A percentile compares a stretch with the other conserved stretches of the same genome.
Evolutionary conservation across 2,888 invertebrate genomes (phyloP).

Genomic region (Ormyrus labotus): DNA sequence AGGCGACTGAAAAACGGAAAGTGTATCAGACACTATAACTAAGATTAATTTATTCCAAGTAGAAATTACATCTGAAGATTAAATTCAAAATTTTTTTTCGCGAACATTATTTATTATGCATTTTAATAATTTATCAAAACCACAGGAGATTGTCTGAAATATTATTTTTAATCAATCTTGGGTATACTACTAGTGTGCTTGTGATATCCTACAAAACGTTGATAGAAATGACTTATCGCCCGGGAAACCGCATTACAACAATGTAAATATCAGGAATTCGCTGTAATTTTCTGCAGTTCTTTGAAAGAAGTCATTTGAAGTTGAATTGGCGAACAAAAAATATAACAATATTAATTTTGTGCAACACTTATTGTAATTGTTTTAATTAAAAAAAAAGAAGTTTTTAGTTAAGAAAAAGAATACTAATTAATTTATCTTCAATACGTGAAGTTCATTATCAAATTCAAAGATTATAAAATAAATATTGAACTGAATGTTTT

Average conservation of each 20-base stretch:
- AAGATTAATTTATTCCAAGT: not conserved
- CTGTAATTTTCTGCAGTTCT: too few relatives aligned
- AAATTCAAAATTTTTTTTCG: not conserved
- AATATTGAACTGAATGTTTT: not conserved
- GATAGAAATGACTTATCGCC: too few relatives aligned
- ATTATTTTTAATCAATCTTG: not conserved
- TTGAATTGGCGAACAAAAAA: too few relatives aligned
- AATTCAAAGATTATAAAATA: not conserved
- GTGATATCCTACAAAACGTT: too few relatives aligned
- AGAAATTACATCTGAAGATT: not conserved
- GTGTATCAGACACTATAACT: not conserved
- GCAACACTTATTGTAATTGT: not conserved
- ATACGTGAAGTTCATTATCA: not conserved
- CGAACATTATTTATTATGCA: not conserved
- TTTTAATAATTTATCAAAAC: not conserved
- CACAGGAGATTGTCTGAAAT: not conserved
- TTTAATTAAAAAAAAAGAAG: not conserved
- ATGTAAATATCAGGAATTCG: too few relatives aligned
- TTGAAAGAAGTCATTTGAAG: too few relatives aligned
- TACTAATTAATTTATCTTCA: not conserved
- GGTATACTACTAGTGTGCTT: too few relatives aligned
- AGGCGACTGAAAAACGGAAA: not conserved
- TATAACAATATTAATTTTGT: too few relatives aligned
- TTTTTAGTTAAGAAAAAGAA: not conserved
- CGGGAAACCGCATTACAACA: too few relatives aligned